Evolutionary conservation across 1,140 invertebrate species (phyloP), one percentile per base, ranked within the genome.

Genomic region (Olivierus martensii): DNA sequence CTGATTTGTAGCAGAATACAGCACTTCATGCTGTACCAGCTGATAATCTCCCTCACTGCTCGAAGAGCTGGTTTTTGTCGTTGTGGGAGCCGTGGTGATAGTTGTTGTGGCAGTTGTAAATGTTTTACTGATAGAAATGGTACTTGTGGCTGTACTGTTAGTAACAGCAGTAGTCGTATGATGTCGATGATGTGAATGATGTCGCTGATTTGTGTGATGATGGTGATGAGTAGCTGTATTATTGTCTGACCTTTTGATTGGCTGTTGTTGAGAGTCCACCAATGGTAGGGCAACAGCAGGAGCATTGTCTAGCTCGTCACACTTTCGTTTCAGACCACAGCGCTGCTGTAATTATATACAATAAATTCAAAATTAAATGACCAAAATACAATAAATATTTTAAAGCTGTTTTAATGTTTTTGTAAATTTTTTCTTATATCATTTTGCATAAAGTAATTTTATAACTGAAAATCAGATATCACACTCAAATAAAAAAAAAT

Each of bases 21-120:
- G 80, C 59, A 95, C 91, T 73, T 97, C 93, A 73, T 98, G 92
- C 71, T 97, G 91, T 39, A 97, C 92, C 67, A 97, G 77, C 70
- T 95, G 91, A 73, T 96, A 97, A 73, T 97, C 93, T 46, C 93
- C 93, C 73, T 97, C 92, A 61, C 84, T 63, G 50, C 61, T 65
- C 37, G 68, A 73, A 17, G 72, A 71, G 54, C 21, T 54, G 5
- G 51, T n/a, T 56, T 56, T 56, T 53, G 56, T 45, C 49, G 49
- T 58, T 38, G 46, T 51, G 48, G 56, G 56, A 46, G 56, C 56
- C 52, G 56, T 58, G 56, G 56, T 54, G 52, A 56, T 38, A 77
- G 66, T 77, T 56, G 50, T 35, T 45, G 19, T 38, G 49, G 50
- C 55, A 17, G 9, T 11, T 39, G 35, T 39, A 21, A 46, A 47